These are phyloP conservation scores for Meganola albula DNA, from an alignment of 2,888 invertebrate genomes.

Conservation along the genomic window DNA sequence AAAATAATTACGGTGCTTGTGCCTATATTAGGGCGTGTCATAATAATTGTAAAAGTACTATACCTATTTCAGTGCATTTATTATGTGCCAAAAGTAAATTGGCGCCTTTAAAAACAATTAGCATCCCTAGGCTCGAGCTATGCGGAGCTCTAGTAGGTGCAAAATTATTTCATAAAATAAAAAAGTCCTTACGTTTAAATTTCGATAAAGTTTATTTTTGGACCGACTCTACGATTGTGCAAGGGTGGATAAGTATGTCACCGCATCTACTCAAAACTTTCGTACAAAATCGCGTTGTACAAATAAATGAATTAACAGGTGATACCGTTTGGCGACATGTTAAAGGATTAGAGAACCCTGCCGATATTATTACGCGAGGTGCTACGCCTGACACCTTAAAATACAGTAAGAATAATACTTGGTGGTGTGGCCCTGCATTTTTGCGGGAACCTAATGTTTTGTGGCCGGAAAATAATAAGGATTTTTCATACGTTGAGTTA, in stretches of 20 bases:
- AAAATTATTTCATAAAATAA: constrained; percentile 12
- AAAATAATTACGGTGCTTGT: constrained; percentile 28
- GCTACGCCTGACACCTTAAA: no score
- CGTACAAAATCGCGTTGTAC: constrained; percentile 22
- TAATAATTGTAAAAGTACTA: constrained; percentile 4
- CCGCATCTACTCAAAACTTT: constrained; percentile 18
- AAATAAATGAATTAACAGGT: constrained; percentile 18
- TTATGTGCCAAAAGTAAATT: constrained; percentile 30
- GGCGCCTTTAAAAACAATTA: constrained; percentile 25
- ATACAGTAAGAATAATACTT: no score
- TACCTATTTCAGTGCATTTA: no score
- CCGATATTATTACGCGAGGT: constrained; percentile 24
- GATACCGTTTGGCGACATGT: constrained; percentile 21
- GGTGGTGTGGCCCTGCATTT: no score
- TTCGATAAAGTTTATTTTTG: constrained; percentile 14
- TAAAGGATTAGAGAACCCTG: constrained; percentile 20
- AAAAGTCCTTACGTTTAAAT: constrained; percentile 9
- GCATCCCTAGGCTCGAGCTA: constrained; percentile 31
- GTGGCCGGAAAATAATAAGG: no score
- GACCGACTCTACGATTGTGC: constrained; percentile 26
- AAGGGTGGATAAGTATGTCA: constrained; percentile 22
- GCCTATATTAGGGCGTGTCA: constrained; percentile 23
- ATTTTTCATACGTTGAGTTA: no score
- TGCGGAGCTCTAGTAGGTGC: constrained; percentile 24
- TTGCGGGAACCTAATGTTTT: no score